Evolutionary conservation across 1,140 invertebrate species (phyloP), one percentile per base, ranked within the genome.

Genomic region (Pseudachorutes palmiensis): DNA sequence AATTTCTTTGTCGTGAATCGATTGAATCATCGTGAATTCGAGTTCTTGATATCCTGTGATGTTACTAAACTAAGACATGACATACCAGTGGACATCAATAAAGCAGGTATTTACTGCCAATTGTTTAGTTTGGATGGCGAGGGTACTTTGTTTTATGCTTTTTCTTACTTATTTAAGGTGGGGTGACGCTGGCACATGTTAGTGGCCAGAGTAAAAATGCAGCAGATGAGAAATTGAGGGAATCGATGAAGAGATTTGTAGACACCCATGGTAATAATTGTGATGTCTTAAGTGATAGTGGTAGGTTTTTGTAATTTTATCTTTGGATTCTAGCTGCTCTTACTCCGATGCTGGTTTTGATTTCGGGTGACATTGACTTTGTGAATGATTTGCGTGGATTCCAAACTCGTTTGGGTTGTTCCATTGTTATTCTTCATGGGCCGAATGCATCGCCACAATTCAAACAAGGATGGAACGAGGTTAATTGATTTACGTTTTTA

Each of bases 161-260:
- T 64, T 41, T 12, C 26, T 58, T 16, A 28, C 2, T 31, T 14
- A 9, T 32, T 45, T 60, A 12, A 64, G 62, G 62, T 16, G 41
- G 41, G 19, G 87, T 91, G 64, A 91, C 86, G 81, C 82, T 93
- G 71, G 87, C 92, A 70, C 91, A 94, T 79, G 88, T 93, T 55
- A 85, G 86, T 76, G 77, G 80, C 22, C 87, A 83, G 60, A 86
- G 87, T 77, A 94, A 94, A 80, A 93, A 94, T 83, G 90, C 91
- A 66, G 90, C 90, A 9, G 91, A 94, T 79, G 90, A 93, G 76
- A 93, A 93, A 78, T 79, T 94, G 49, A 83, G 88, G 70, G 90
- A 92, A 76, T 87, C 87, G 55, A 87, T 94, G 76, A 81, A 90
- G 69, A 80, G 89, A 69, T 94, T 92, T 81, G 87, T 88, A 29